Evolutionary conservation across 2,113 vertebrate genomes (phyloP), one percentile per base, ranked within the genome.

Genomic region (Pseudopodoces humilis): DNA sequence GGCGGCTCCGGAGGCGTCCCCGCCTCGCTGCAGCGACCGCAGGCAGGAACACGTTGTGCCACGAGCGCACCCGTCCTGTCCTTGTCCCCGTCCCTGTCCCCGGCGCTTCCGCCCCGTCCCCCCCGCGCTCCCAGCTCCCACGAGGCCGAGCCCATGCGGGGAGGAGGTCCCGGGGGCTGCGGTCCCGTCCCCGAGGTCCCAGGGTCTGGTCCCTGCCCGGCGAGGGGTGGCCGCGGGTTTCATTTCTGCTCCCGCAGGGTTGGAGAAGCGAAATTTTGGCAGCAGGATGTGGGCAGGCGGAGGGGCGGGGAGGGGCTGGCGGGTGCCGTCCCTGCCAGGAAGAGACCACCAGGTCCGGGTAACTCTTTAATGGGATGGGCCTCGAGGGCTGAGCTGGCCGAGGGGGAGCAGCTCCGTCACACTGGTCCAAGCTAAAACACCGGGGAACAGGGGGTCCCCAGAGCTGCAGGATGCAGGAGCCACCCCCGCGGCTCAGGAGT

Each of bases 11-110:
- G 9, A 27, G 33, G 19, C 1, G 8, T 31, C 58, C 39, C 56
- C 7, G 1, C 47, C 63, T 30, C 13, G 5, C 86, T 28, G 75
- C 15, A 1, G 69, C 6, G 8, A 83, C 89, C 80, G 13, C 87
- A 90, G 71, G 46, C 94, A 93, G 94, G 90, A 96, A 86, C 81
- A 58, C 58, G 86, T 76, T 81, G 44, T 25, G 9, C 87, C 94
- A 28, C 62, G 0, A 52, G 41, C 23, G 0, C 47, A 6, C 35
- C 49, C 33, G 1, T 28, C 85, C 75, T 23, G 9, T 21, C 62
- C 52, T 65, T 1, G 7, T 31, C 43, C 30, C 59, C 3, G 10
- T n/a, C 52, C 43, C 67, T 2, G 2, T 20, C 31, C 17, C 6
- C 10, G 0, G 10, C 2, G 3, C 41, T 88, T 91, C 94, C 77